A percentile compares a stretch with the other conserved stretches of the same genome.
Conservation (phyloP, 2,113 vertebrate genomes). For the Papio anubis region DNA sequence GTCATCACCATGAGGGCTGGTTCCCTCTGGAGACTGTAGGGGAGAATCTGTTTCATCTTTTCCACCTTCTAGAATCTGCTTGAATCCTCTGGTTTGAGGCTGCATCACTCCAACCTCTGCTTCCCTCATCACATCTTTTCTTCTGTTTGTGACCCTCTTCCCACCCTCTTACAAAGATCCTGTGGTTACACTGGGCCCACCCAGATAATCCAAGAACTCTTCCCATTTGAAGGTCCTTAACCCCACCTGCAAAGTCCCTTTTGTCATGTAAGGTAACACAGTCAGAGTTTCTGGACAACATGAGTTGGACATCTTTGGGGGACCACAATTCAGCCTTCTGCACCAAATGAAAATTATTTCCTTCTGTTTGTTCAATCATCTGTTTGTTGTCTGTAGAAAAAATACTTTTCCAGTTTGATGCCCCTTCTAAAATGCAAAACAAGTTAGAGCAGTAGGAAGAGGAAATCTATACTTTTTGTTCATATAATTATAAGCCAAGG, state of each 20-base stretch:
- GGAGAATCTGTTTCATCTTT: neutral
- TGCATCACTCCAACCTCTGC: neutral
- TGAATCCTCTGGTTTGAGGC: neutral
- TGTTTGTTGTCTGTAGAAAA: neutral
- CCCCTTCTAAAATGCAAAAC: constrained; percentile 5
- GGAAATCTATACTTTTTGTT: neutral
- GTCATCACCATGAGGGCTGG: neutral
- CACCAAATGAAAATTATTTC: neutral
- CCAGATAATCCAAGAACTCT: neutral
- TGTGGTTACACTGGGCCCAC: neutral
- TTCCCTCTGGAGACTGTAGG: neutral
- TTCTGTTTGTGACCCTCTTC: neutral
- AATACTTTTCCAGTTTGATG: neutral
- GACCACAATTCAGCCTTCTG: neutral
- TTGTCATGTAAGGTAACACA: neutral
- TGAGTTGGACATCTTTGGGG: neutral
- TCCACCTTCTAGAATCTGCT: neutral
- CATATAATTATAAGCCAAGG: neutral
- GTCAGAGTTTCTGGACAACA: neutral
- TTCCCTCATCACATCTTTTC: neutral
- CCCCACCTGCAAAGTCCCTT: neutral
- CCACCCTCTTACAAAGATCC: neutral
- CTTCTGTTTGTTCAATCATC: neutral
- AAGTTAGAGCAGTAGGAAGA: neutral
- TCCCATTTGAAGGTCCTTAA: neutral